Percentiles rank a stretch among this genome's conserved stretches.
phyloP scores from a whole-genome alignment of 2,113 vertebrate genomes.

The Notiomystis cincta region DNA sequence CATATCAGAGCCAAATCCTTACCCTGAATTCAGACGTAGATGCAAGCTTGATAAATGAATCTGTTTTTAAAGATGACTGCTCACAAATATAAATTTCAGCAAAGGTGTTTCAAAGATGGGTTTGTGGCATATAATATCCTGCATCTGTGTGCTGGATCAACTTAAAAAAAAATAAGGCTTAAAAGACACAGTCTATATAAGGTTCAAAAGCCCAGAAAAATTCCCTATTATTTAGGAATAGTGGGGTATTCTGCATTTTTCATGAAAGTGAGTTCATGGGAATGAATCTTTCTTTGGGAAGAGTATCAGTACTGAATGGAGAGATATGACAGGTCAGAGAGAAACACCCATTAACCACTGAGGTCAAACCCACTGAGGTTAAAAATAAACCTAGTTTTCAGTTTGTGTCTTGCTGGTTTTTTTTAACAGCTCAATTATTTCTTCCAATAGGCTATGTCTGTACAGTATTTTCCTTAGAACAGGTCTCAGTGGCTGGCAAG shows the following conservation, averaged over 20 bases:
- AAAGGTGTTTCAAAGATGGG: not conserved
- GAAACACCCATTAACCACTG: not conserved
- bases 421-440: not conserved
- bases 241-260: not conserved
- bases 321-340: not conserved
- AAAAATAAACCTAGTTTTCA: not conserved
- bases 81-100: not conserved
- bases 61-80: not conserved
- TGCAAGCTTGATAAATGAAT: constrained; percentile 1
- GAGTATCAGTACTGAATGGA: not conserved
- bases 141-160: constrained; percentile 1
- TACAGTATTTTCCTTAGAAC: not conserved
- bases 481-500: not conserved
- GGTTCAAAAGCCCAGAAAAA: not conserved
- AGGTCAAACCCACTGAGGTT: not conserved
- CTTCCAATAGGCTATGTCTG: not conserved
- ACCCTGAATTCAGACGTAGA: not conserved
- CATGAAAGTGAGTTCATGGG: not conserved
- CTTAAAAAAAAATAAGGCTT: not conserved
- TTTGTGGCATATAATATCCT: not conserved
- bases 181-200: not conserved
- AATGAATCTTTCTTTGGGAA: not conserved
- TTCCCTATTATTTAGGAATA: not conserved
- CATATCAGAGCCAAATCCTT: not conserved
- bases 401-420: not conserved